Percentiles rank a stretch among this genome's conserved stretches.
Evolutionary conservation across 1,140 invertebrate genomes (phyloP).

Genomic region (Drosophila sproati): DNA sequence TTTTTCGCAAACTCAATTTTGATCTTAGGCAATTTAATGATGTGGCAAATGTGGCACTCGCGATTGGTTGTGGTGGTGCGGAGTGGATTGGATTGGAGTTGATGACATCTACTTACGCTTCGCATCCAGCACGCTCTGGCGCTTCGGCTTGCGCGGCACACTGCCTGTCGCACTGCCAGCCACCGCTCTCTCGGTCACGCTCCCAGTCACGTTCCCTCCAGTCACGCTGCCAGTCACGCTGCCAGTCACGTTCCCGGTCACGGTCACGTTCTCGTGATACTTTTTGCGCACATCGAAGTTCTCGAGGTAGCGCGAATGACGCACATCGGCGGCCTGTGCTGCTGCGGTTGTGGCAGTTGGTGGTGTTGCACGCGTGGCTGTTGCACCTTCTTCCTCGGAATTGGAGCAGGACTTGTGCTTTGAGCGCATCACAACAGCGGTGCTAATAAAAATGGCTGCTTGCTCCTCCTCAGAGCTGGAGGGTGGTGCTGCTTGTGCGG

Average conservation of each 20-base stretch:
- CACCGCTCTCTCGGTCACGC: neutral
- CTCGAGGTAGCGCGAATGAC: slow-evolving; percentile 80
- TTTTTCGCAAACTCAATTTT: no score
- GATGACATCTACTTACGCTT: slow-evolving; percentile 54
- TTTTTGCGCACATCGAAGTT: slow-evolving; percentile 81
- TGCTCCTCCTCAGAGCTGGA: slow-evolving; percentile 67
- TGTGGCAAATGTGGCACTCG: no score
- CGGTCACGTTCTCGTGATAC: slow-evolving; percentile 74
- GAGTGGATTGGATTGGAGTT: neutral
- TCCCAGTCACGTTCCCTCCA: neutral
- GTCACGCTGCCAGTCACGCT: slow-evolving; percentile 2
- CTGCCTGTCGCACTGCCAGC: neutral
- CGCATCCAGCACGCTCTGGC: slow-evolving; percentile 61
- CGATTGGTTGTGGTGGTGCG: neutral
- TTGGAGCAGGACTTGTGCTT: slow-evolving; percentile 76
- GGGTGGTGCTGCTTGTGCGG: slow-evolving; percentile 2
- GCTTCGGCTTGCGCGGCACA: slow-evolving; percentile 71
- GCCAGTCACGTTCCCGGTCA: slow-evolving; percentile 8
- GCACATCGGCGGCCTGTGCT: slow-evolving; percentile 51
- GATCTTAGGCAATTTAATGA: no score
- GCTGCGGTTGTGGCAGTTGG: slow-evolving; percentile 34
- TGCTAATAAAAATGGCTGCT: slow-evolving; percentile 1
- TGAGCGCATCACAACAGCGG: slow-evolving; percentile 47
- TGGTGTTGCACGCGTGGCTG: slow-evolving; percentile 36
- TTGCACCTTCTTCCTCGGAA: slow-evolving; percentile 70